Conservation (phyloP, 2,113 vertebrate species). For the Colinus virginianus region DNA sequence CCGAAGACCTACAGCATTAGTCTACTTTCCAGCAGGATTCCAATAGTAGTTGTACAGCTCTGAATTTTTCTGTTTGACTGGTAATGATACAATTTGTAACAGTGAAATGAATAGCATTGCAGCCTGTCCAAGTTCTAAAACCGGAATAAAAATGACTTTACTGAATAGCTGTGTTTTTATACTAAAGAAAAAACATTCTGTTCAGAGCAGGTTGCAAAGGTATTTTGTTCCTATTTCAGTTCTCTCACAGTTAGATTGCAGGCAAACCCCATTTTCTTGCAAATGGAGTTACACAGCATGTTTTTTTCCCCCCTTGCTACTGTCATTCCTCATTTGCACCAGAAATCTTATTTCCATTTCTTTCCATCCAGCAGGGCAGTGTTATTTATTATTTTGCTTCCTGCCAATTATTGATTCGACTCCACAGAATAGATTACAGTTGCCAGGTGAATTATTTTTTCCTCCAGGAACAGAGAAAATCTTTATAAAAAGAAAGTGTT, state of each 20-base stretch:
- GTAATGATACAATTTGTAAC: not conserved
- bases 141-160: not conserved
- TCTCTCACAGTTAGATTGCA: slow-evolving; percentile 2
- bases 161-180: not conserved
- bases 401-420: slow-evolving; percentile 47
- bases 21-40: not conserved
- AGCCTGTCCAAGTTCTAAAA: not conserved
- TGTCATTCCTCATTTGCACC: slow-evolving; percentile 67
- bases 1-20: not conserved
- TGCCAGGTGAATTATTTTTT: not conserved
- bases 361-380: slow-evolving; percentile 26
- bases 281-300: slow-evolving; percentile 43
- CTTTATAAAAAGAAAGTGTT: slow-evolving; percentile 34
- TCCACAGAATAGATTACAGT: slow-evolving; percentile 16
- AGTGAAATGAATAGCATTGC: not conserved
- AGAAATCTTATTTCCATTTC: slow-evolving; percentile 59
- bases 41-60: not conserved
- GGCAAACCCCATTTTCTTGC: slow-evolving; percentile 38
- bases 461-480: not conserved
- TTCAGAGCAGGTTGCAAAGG: not conserved
- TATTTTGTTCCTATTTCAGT: slow-evolving; percentile 12
- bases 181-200: not conserved
- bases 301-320: not conserved
- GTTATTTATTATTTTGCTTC: slow-evolving; percentile 70
- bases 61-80: not conserved